Evolutionary conservation across 2,888 invertebrate genomes (phyloP).

Genomic region (Zhuqinia jingwanae): DNA sequence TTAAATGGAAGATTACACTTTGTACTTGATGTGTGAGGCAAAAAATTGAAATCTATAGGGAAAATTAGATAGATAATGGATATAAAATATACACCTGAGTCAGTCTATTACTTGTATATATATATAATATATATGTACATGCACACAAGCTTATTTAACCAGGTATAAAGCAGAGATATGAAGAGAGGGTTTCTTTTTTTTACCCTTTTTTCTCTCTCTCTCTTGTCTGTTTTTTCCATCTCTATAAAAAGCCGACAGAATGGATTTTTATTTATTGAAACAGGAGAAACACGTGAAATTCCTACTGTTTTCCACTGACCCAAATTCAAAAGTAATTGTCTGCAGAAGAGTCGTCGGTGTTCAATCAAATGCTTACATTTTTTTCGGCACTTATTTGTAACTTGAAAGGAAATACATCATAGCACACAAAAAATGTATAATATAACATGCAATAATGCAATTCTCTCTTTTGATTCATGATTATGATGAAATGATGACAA

Average conservation of each 20-base stretch:
- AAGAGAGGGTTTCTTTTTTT: slow-evolving; percentile 16
- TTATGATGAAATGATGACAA: neutral
- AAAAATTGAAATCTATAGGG: slow-evolving; percentile 3
- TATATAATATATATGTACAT: neutral
- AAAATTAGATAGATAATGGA: neutral
- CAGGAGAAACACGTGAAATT: slow-evolving; percentile 38
- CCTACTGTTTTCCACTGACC: slow-evolving; percentile 49
- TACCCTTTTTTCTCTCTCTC: neutral
- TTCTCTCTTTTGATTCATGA: neutral
- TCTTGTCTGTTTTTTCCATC: neutral
- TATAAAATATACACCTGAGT: slow-evolving; percentile 38
- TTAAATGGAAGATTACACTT: neutral
- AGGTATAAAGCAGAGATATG: slow-evolving; percentile 28
- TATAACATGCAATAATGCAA: slow-evolving; percentile 18
- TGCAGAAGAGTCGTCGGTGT: neutral
- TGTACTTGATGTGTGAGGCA: slow-evolving; percentile 24
- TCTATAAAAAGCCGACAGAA: slow-evolving; percentile 5
- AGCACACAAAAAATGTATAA: neutral
- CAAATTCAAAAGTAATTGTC: slow-evolving; percentile 29
- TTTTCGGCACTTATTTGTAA: slow-evolving; percentile 26
- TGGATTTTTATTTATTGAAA: neutral
- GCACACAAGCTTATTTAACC: slow-evolving; percentile 36
- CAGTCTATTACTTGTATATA: neutral
- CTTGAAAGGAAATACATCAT: neutral
- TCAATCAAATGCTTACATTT: slow-evolving; percentile 27